Evolutionary conservation across 2,888 invertebrate species (phyloP), one percentile per base, ranked within the genome.

Genomic region (Beris morrisii): DNA sequence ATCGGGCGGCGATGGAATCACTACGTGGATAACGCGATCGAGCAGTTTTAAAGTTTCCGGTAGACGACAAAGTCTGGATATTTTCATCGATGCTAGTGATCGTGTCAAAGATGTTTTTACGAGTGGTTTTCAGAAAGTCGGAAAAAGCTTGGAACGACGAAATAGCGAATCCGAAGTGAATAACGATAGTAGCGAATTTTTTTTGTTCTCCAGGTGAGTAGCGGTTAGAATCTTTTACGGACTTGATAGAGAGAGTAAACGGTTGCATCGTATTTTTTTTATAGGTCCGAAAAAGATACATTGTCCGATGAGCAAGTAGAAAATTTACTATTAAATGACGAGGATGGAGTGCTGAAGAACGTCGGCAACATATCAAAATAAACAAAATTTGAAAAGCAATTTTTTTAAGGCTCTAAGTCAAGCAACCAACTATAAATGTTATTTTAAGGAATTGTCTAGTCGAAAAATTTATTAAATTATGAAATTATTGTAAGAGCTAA

Each of bases 101-200:
- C 87, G 88, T 74, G 88, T 92, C 69, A 92, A 92, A 78, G 92
- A 92, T 80, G 88, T 91, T 74, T 87, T 92, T 72, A 86, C 84
- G 64, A 91, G 91, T 76, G 91, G 92, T 75, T 87, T 88, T 78
- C 87, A 88, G 84, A 87, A 82, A 83, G 82, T 88, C 66, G 88
- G 88, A 73, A 87, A 87, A 71, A 84, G 84, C 54, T 83, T 86
- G 64, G 91, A 91, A 78, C 84, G 91, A 9, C 85, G 91, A 70
- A 88, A 88, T 38, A 90, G 90, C 61, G 86, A 87, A 72, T 88
- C 89, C 0, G 85, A 87, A 81, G 73, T 85, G 79, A 76, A 84
- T 67, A 69, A 78, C 82, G 70, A 82, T 75, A 57, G 69, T 65
- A 63, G 76, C 67, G 80, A 81, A 69, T 81, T 81, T 73, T 80